Evolutionary conservation across 2,797 vertebrate genomes (phyloP), one percentile per base, ranked within the genome.

Genomic region (Cottoperca gobio): DNA sequence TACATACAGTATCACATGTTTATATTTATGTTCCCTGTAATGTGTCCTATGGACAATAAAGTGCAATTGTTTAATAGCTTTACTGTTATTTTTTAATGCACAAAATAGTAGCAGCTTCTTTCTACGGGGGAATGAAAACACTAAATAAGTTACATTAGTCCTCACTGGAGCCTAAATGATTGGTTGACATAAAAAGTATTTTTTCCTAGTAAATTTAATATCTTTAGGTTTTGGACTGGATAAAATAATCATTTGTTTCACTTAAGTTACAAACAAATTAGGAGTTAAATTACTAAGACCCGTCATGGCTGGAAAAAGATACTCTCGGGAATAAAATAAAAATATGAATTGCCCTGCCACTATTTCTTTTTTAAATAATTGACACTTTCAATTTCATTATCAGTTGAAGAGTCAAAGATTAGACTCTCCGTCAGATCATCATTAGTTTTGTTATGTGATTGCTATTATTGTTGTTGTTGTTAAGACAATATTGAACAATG

Each of bases 401-500:
- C 45, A 71, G 46, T 61, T 61, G 6, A 69, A 26, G 33, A 52
- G 23, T 33, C 45, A 37, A 5, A 35, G 28, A 43, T 33, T 12
- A 72, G 24, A 8, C 21, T 17, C 19, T 13, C 5, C 21, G 50
- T 59, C 35, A 13, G 58, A 50, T 28, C 9, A 39, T 61, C 49
- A 69, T 65, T 49, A 74, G 19, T 68, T 69, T 68, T 77, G 16
- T 43, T 49, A 33, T 58, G 26, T 59, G 35, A 63, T 50, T 39
- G 73, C 35, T 73, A 70, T 82, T 65, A 78, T 73, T 62, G 37
- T 64, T 33, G 37, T 55, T 11, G 2, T 55, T 11, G 2, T 55
- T 13, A 0, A 43, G 58, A 16, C 2, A 76, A 76, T 70, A 65
- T 72, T 80, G 73, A 82, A 80, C 35, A 61, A 12, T 28, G 50